Percentiles rank a stretch among this genome's conserved stretches.
Evolutionary conservation across 2,797 vertebrate genomes (phyloP).

Genomic region (Gymnopithys bicolor): DNA sequence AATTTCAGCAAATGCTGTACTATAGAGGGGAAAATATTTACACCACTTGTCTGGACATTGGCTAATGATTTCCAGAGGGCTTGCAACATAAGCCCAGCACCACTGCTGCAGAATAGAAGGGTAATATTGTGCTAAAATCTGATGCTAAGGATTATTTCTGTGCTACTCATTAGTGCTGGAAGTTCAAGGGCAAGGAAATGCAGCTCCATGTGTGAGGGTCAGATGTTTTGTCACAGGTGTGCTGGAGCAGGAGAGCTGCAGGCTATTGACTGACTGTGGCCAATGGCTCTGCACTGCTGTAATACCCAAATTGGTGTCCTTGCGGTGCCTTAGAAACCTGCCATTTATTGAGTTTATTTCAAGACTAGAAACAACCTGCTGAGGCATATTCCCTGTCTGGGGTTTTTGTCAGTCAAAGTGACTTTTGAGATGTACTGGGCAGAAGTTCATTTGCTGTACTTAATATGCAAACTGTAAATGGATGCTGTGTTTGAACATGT

Average conservation of each 20-base stretch:
- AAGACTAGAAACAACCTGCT: not conserved
- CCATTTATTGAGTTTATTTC: slow-evolving; percentile 2
- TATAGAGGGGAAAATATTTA: not conserved
- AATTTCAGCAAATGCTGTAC: slow-evolving; percentile 2
- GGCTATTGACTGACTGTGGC: not conserved
- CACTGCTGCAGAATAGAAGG: not conserved
- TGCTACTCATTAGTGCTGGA: not conserved
- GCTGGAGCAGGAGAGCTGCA: not conserved
- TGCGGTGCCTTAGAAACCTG: not conserved
- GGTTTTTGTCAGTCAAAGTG: not conserved
- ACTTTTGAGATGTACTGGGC: not conserved
- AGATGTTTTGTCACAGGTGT: not conserved
- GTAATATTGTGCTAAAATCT: not conserved
- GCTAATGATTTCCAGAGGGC: not conserved
- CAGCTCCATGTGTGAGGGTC: not conserved
- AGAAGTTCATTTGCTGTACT: slow-evolving; percentile 19
- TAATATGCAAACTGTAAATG: slow-evolving; percentile 44
- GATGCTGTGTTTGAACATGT: slow-evolving; percentile 57
- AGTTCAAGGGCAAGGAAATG: not conserved
- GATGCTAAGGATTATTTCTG: not conserved
- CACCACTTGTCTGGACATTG: not conserved
- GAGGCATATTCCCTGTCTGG: not conserved
- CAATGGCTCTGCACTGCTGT: not conserved
- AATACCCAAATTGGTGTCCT: slow-evolving; percentile 11
- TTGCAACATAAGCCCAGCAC: not conserved